Evolutionary conservation across 2,113 vertebrate genomes (phyloP).

Genomic region (Donacobius atricapilla): DNA sequence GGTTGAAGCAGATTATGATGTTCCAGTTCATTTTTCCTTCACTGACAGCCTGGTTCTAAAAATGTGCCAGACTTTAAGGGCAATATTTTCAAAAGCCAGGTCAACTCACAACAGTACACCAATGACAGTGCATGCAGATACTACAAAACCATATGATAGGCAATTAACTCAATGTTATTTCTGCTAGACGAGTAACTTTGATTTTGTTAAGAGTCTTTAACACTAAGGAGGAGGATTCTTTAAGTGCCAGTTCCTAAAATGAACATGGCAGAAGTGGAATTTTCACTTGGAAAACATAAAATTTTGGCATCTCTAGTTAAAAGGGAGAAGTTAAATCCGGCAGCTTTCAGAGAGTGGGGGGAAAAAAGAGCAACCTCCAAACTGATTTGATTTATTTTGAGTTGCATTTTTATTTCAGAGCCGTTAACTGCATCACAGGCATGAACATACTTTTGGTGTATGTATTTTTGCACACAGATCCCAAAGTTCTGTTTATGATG

Average conservation of each 20-base stretch:
- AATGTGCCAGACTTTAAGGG: conserved; percentile 68
- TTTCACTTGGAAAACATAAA: background rate
- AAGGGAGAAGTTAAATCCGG: background rate
- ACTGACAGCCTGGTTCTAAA: conserved; percentile 72
- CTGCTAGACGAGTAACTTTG: conserved; percentile 15
- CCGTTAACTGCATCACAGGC: background rate
- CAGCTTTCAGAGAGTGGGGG: background rate
- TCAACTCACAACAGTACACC: conserved; percentile 56
- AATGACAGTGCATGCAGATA: conserved; percentile 48
- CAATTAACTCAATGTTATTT: conserved; percentile 48
- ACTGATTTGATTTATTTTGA: background rate
- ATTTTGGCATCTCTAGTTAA: background rate
- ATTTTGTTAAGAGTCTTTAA: background rate
- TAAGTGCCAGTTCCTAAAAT: background rate
- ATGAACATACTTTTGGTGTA: background rate
- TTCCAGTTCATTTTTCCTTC: conserved; percentile 74
- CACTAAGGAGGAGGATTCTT: background rate
- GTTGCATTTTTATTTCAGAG: background rate
- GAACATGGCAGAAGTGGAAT: background rate
- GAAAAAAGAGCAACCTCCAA: background rate
- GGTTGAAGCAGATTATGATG: conserved; percentile 74
- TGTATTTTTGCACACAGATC: background rate
- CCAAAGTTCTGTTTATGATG: background rate
- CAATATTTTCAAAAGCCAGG: conserved; percentile 66
- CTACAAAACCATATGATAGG: conserved; percentile 55